Evolutionary conservation across 2,113 vertebrate genomes (phyloP).

Genomic region (Lasiurus cinereus): DNA sequence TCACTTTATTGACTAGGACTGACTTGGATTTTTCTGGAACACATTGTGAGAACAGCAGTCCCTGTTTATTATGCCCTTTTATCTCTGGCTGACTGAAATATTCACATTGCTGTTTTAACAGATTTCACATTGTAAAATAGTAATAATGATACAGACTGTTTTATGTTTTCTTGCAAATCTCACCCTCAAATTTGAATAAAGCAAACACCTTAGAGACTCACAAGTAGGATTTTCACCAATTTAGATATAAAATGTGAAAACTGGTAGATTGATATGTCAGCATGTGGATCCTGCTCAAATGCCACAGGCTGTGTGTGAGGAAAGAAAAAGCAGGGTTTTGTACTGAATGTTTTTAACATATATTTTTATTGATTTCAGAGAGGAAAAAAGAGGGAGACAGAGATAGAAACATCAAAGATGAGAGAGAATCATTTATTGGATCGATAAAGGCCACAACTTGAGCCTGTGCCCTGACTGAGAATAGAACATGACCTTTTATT

Average conservation of each 20-base stretch:
- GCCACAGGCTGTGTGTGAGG: background rate
- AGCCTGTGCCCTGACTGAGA: background rate
- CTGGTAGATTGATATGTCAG: constrained; percentile 79
- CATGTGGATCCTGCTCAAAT: constrained; percentile 75
- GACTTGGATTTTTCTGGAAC: constrained; percentile 83
- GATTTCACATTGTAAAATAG: constrained; percentile 78
- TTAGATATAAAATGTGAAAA: constrained; percentile 85
- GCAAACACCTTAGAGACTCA: constrained; percentile 71
- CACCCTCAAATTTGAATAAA: constrained; percentile 63
- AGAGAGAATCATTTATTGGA: too few relatives aligned
- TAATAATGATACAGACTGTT: constrained; percentile 63
- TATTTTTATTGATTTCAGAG: too few relatives aligned
- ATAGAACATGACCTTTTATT: background rate
- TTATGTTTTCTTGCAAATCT: constrained; percentile 80
- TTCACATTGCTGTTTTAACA: constrained; percentile 85
- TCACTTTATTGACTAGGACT: constrained; percentile 82
- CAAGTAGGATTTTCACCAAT: constrained; percentile 80
- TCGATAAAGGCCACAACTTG: too few relatives aligned
- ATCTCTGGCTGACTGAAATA: constrained; percentile 86
- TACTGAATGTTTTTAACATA: background rate
- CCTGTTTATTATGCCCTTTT: constrained; percentile 84
- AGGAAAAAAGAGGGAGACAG: too few relatives aligned
- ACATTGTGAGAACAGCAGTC: constrained; percentile 76
- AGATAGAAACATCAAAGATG: too few relatives aligned
- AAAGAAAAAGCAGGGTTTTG: background rate